These are phyloP conservation scores for Sandelia bainsii DNA, from an alignment of 2,797 vertebrate genomes.

Conservation along the genomic window DNA sequence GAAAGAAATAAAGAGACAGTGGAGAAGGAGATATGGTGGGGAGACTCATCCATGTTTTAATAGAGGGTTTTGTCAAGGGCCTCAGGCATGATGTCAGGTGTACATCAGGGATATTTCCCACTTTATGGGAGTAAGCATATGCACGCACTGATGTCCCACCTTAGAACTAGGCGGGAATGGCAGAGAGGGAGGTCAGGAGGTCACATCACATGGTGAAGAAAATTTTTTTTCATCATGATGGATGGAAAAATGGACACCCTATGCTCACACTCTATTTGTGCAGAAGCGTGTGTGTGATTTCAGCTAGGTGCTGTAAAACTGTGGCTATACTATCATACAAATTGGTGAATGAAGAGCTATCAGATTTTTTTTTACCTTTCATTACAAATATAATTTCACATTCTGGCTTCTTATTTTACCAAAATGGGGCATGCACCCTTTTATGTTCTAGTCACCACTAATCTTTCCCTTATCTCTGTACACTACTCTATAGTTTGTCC, in stretches of 20 bases:
- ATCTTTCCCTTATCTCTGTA: slow-evolving; percentile 14
- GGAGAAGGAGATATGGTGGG: slow-evolving; percentile 62
- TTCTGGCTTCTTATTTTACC: slow-evolving; percentile 15
- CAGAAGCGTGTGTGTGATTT: not conserved
- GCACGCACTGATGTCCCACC: slow-evolving; percentile 39
- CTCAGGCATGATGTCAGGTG: slow-evolving; percentile 80
- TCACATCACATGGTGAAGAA: slow-evolving; percentile 27
- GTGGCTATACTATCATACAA: not conserved
- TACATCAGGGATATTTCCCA: slow-evolving; percentile 58
- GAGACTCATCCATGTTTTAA: slow-evolving; percentile 85
- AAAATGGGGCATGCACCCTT: slow-evolving; percentile 33
- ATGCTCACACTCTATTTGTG: not conserved
- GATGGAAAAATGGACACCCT: not conserved
- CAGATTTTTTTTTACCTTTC: not conserved
- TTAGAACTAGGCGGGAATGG: not conserved
- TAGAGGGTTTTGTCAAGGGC: slow-evolving; percentile 78
- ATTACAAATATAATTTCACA: slow-evolving; percentile 24
- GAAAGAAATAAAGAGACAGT: slow-evolving; percentile 45
- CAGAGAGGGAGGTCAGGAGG: slow-evolving; percentile 57
- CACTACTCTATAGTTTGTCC: slow-evolving; percentile 23
- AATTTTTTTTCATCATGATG: not conserved
- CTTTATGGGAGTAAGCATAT: slow-evolving; percentile 36
- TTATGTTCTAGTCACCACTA: slow-evolving; percentile 41
- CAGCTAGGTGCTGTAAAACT: not conserved
- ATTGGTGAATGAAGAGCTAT: not conserved